Base-by-base conservation (phyloP, 1,140 invertebrate genomes). In the Penaeus japonicus region DNA sequence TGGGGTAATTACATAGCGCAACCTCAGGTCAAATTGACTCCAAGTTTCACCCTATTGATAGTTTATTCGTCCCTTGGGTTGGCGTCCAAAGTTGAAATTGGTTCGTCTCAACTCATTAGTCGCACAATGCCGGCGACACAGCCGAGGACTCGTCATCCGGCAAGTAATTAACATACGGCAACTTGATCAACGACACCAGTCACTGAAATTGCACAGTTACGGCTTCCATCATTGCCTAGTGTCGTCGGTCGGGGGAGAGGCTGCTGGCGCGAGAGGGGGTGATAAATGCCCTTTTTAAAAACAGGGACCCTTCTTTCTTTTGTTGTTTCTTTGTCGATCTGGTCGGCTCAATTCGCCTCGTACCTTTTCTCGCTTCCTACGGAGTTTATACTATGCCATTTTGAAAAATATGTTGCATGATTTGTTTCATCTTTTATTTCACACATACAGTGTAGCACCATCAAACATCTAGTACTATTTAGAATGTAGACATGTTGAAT, bases 41-140 rank as follows among this genome's bases (percentile, higher is more conserved):
- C 75, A 86, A 86, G 84, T 86, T 86, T 79, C 84, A 86, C 55
- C 35, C 75, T 47, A 79, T 79, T 86, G 75, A 79, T 59, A 86
- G 84, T 79, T 86, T 62, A 39, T 57, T 62, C 73, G 2, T 55
- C 18, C 84, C 55, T 30, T 77, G 54, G 30, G 77, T 39, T 27
- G 10, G 57, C 53, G 53, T 17, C 30, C 84, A 59, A 86, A 86
- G 84, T 86, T 86, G 84, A 86, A 62, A 86, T 86, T 86, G 84
- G 84, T 86, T 86, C 84, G 84, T 86, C 84, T 86, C 84, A 86
- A 86, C 84, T 86, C 84, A 86, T 86, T 86, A 86, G 84, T 86
- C 84, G 55, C 75, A 86, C 84, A 86, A 86, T 86, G 62, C 84
- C 54, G 53, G 84, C 47, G 84, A 86, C 75, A 65, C 70, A 35